These are phyloP conservation scores for Patella vulgata DNA, from an alignment of 1,140 invertebrate genomes.

Conservation along the genomic window DNA sequence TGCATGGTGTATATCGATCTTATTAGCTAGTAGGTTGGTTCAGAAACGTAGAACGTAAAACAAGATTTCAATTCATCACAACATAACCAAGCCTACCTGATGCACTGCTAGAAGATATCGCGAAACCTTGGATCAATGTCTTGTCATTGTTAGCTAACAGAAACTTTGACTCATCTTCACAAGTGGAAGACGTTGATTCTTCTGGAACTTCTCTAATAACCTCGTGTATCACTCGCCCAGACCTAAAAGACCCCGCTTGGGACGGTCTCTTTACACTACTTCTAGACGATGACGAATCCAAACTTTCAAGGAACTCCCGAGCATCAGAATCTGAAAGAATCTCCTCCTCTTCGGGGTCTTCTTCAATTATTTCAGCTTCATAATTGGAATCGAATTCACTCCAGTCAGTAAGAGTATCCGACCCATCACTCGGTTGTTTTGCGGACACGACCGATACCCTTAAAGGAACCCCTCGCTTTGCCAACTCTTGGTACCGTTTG, in stretches of 20 bases:
- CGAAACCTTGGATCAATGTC: slow-evolving; percentile 20
- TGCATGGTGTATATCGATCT: too few relatives aligned
- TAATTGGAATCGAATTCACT: slow-evolving; percentile 14
- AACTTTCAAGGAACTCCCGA: slow-evolving; percentile 40
- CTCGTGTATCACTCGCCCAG: slow-evolving; percentile 6
- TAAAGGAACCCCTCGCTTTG: slow-evolving; percentile 51
- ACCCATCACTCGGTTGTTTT: slow-evolving; percentile 11
- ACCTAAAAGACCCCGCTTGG: slow-evolving; percentile 7
- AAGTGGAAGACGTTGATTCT: slow-evolving; percentile 5
- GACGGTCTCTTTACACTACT: slow-evolving; percentile 13
- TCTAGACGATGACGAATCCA: slow-evolving; percentile 22
- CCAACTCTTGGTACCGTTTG: slow-evolving; percentile 50
- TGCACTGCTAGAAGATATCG: slow-evolving; percentile 17
- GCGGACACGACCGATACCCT: slow-evolving; percentile 50
- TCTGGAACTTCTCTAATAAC: slow-evolving; percentile 5
- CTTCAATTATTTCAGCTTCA: slow-evolving; percentile 32
- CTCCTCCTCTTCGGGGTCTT: slow-evolving; percentile 31
- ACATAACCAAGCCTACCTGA: too few relatives aligned
- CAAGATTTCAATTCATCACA: too few relatives aligned
- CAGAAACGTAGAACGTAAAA: too few relatives aligned
- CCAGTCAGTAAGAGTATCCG: background rate
- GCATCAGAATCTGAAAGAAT: slow-evolving; percentile 49
- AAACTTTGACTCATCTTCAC: background rate
- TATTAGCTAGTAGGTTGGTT: too few relatives aligned
- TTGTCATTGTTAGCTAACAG: background rate